These are phyloP conservation scores for Ptychadena robeensis DNA, from an alignment of 2,797 vertebrate genomes.

Conservation along the genomic window DNA sequence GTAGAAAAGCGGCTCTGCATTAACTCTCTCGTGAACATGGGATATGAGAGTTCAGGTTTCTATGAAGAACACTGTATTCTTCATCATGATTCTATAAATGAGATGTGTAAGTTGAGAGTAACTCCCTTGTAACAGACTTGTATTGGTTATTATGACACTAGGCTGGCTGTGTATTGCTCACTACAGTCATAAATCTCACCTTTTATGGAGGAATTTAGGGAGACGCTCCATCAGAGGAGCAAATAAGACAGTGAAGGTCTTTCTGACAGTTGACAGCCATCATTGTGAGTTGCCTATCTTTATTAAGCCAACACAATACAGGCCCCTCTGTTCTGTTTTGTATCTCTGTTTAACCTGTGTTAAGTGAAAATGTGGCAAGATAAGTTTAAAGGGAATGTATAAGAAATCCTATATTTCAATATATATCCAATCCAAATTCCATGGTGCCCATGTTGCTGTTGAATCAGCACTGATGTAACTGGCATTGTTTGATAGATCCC, in stretches of 20 bases:
- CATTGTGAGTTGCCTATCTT: neutral
- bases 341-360: neutral
- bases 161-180: no score
- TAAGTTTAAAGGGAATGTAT: neutral
- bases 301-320: neutral
- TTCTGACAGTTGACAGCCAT: no score
- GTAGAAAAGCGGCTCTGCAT: constrained; percentile 42
- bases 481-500: neutral
- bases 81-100: neutral
- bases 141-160: neutral
- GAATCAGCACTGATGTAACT: neutral
- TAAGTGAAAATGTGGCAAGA: neutral
- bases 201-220: no score
- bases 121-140: neutral
- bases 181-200: no score
- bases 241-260: no score
- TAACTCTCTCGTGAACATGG: constrained; percentile 32
- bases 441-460: no score
- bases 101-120: neutral
- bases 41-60: constrained; percentile 1
- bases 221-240: no score
- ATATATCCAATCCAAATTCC: no score
- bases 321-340: neutral
- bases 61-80: neutral
- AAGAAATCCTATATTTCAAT: no score